Base-by-base conservation (phyloP, 1,140 invertebrate genomes). In the Helicoverpa zea region DNA sequence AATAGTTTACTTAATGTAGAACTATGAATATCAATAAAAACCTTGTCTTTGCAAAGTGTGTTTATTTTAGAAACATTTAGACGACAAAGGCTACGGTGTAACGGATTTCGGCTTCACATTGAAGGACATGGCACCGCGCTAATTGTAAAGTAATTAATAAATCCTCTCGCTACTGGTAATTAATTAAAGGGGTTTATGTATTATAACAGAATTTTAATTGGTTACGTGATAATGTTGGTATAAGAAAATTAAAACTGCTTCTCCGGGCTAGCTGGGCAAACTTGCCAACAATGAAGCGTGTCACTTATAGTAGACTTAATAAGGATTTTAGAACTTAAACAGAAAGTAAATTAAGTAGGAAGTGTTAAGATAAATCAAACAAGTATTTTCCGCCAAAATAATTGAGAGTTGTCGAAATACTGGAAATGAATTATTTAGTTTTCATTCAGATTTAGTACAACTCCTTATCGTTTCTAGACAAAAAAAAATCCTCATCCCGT, bases 161-260 rank as follows among this genome's bases (percentile, higher is more conserved):
- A 76, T 84, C 80, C 74, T 84, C 54, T 85, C 59, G 63, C 80
- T 75, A 18, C 72, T 56, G 75, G 73, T 85, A 87, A 86, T 87
- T 84, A 87, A 85, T 87, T 61, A 84, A 58, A 54, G 64, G 76
- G 79, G 80, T 84, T 81, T 86, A 78, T 56, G 58, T 70, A 77
- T 68, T 84, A 81, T 82, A 80, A 86, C 81, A 87, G 79, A 87
- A 88, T 86, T 90, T 91, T 87, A 92, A 91, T 88, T 90, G 87
- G 84, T 83, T 89, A 84, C 84, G 81, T 89, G 86, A 87, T 87
- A 85, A 88, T 89, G 82, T 89, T 90, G 83, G 81, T 81, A 72
- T 70, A 86, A 86, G 85, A 82, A 89, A 87, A 88, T 88, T 87
- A 87, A 85, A 86, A 85, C 77, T 81, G 63, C 58, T 80, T 68